phyloP scores from a whole-genome alignment of 2,888 invertebrate genomes.

The Panzeria rudis region DNA sequence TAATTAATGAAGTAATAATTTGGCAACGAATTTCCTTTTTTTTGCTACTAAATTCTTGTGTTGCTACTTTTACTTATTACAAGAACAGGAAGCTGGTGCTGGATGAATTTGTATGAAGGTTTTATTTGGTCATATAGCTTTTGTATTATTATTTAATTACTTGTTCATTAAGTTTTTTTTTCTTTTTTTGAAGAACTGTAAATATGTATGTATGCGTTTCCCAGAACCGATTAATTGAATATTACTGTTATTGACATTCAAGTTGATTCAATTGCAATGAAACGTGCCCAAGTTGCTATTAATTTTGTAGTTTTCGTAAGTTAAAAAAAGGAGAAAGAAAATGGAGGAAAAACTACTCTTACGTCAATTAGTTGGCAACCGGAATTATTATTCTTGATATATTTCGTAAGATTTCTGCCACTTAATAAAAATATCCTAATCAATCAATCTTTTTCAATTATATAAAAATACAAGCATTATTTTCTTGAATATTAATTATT shows the following conservation, averaged over 20 bases:
- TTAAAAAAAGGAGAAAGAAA: not conserved
- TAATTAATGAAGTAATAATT: conserved; percentile 72
- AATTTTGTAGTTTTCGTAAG: conserved; percentile 26
- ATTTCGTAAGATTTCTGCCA: conserved; percentile 24
- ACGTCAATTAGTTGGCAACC: conserved; percentile 51
- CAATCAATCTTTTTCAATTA: conserved; percentile 66
- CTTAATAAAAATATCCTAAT: conserved; percentile 53
- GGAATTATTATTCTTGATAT: conserved; percentile 17
- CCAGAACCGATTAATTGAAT: conserved; percentile 69
- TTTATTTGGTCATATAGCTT: conserved; percentile 46
- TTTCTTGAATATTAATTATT: not conserved
- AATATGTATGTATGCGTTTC: conserved; percentile 2
- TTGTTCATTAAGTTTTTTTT: conserved; percentile 62
- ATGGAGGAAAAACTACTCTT: conserved; percentile 45
- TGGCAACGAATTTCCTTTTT: conserved; percentile 62
- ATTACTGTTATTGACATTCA: conserved; percentile 73
- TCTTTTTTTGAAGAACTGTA: not conserved
- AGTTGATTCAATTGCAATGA: conserved; percentile 67
- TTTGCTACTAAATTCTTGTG: not conserved
- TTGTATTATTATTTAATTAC: conserved; percentile 70
- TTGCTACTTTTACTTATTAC: conserved; percentile 57
- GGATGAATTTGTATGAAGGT: not conserved
- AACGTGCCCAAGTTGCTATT: conserved; percentile 71
- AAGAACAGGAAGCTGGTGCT: not conserved
- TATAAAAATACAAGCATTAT: not conserved